Conservation (phyloP, 2,888 invertebrate genomes). For the Caenorhabditis plicata region DNA sequence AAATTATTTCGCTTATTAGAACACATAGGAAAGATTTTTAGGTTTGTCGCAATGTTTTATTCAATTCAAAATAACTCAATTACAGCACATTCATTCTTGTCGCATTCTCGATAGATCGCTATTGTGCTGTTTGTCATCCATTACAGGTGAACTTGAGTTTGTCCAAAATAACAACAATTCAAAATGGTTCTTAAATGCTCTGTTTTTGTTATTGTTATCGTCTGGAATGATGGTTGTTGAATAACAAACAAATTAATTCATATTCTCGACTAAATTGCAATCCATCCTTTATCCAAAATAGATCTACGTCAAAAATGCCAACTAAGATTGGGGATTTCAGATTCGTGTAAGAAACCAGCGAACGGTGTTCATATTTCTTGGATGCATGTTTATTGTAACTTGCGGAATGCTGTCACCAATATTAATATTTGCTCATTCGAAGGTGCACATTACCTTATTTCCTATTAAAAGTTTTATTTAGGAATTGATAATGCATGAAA, state of each 20-base stretch:
- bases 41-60: too few species aligned
- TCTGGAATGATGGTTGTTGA: too few species aligned
- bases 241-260: too few species aligned
- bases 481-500: constrained; percentile 47
- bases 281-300: too few species aligned
- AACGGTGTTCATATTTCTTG: constrained; percentile 36
- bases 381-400: constrained; percentile 39
- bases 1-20: constrained; percentile 65
- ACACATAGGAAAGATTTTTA: constrained; percentile 58
- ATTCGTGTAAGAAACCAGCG: constrained; percentile 36
- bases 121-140: constrained; percentile 51
- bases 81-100: constrained; percentile 54
- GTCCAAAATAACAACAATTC: too few species aligned
- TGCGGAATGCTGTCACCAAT: constrained; percentile 48
- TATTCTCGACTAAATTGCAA: too few species aligned
- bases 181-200: too few species aligned
- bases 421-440: constrained; percentile 47
- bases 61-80: too few species aligned
- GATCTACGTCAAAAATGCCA: too few species aligned
- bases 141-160: constrained; percentile 25
- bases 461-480: constrained; percentile 6
- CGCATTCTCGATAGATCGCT: constrained; percentile 48
- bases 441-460: constrained; percentile 17
- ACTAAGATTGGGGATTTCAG: constrained; percentile 20
- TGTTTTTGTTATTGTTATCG: too few species aligned